Base-by-base conservation (phyloP, 2,113 vertebrate species). In the Mus spicilegus region DNA sequence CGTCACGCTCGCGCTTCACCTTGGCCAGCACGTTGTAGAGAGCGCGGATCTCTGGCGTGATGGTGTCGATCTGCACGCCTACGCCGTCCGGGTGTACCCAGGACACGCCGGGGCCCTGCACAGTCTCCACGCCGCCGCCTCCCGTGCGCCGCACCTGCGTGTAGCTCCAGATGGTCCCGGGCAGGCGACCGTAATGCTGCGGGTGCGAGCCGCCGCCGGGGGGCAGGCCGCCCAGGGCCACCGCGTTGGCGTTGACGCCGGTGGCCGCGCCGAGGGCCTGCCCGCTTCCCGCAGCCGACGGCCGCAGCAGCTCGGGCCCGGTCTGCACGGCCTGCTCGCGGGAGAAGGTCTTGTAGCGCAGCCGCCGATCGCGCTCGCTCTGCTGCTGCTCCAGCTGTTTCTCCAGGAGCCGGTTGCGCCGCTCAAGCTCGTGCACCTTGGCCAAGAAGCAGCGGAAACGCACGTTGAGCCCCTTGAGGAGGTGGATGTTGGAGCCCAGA, bases 21-120 rank as follows among this genome's bases (percentile, higher is more conserved):
- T 99, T 99, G 97, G 99, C 99, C 99, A 99, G 98, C 78, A 99
- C 99, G 91, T 99, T 99, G 98, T 99, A 99, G 67, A 99, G 99
- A 13, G 99, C 99, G 51, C 99, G 98, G 97, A 99, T 99, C 98
- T 99, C 99, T 0, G 99, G 99, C 46, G 99, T 99, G 98, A 99
- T 99, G 98, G 99, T 99, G 98, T 99, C 99, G 56, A 99, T 99
- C 98, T 99, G 99, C 93, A 99, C 99, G 8, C 99, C 99, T 11
- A 99, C 99, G 12, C 99, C 99, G 65, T 99, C 99, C 6, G 99
- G 99, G 93, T 99, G 99, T 36, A 99, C 97, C 99, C 99, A 99
- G 49, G 99, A 99, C 94, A 99, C 99, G 16, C 99, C 99, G 0
- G 99, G 99, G 69, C 99, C 99, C 92, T 99, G 99, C 84, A 99